These are phyloP conservation scores for Caerostris extrusa DNA, from an alignment of 1,140 invertebrate genomes.

Conservation along the genomic window DNA sequence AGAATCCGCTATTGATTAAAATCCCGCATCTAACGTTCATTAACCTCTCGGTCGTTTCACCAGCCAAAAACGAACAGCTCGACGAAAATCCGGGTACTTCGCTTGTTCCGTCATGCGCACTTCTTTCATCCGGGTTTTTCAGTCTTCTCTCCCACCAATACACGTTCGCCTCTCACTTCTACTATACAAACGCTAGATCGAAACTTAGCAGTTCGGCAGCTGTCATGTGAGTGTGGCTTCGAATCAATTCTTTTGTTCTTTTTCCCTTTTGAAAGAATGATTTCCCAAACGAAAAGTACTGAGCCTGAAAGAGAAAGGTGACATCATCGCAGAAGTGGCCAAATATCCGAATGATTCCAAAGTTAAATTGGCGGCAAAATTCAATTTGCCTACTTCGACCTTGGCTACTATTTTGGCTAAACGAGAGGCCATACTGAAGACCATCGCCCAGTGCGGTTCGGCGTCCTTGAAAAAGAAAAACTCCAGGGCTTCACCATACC, in stretches of 20 bases:
- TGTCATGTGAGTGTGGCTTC: too few species aligned
- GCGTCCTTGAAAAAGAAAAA: background rate
- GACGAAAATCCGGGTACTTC: background rate
- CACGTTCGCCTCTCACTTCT: background rate
- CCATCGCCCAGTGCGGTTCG: background rate
- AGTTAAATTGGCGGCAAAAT: background rate
- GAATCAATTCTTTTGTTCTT: too few species aligned
- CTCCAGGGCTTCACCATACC: background rate
- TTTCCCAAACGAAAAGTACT: background rate
- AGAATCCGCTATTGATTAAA: background rate
- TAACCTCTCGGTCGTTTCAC: background rate
- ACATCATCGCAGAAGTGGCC: background rate
- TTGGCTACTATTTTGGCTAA: background rate
- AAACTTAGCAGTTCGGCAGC: background rate
- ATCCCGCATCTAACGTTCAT: background rate
- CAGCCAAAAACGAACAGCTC: background rate
- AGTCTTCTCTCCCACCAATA: background rate
- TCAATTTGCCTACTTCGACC: background rate
- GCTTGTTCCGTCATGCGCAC: conserved; percentile 8
- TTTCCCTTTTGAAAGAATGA: background rate
- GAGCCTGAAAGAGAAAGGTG: background rate
- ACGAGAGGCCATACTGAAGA: background rate
- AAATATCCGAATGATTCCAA: background rate
- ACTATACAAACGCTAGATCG: conserved; percentile 16
- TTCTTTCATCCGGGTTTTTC: conserved; percentile 20